Percentiles rank a stretch among this genome's conserved stretches.
Evolutionary conservation across 2,797 vertebrate species (phyloP).

Genomic region (Enteromius anoplus): DNA sequence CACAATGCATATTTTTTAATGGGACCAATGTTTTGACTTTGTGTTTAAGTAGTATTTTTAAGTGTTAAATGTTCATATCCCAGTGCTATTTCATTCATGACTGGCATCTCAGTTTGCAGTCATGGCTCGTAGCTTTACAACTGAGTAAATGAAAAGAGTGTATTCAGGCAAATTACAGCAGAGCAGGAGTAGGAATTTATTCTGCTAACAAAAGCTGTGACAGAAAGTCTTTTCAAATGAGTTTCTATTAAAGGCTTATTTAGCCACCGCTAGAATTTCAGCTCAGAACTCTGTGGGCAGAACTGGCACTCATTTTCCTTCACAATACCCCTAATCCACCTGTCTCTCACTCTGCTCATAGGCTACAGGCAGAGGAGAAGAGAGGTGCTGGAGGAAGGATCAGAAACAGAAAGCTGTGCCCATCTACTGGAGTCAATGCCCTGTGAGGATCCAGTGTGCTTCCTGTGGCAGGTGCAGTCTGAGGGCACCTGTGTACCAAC

Average conservation of each 20-base stretch:
- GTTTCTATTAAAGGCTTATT: constrained; percentile 26
- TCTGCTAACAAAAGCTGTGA: constrained; percentile 37
- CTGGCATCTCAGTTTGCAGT: neutral
- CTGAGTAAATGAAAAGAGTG: constrained; percentile 30
- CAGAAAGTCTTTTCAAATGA: constrained; percentile 34
- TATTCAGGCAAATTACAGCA: constrained; percentile 34
- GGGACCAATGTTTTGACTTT: neutral
- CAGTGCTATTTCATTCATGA: neutral
- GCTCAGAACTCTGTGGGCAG: constrained; percentile 21
- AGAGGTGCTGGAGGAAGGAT: constrained; percentile 77
- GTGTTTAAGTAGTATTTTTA: neutral
- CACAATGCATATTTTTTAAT: neutral
- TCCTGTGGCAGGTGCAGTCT: constrained; percentile 77
- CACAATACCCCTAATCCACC: constrained; percentile 5
- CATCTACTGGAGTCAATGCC: constrained; percentile 87
- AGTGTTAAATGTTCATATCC: neutral
- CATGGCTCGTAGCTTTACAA: constrained; percentile 20
- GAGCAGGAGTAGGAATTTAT: constrained; percentile 25
- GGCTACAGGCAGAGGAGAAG: constrained; percentile 88
- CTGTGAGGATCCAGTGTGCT: constrained; percentile 88
- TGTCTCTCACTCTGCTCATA: constrained; percentile 61
- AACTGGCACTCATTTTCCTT: constrained; percentile 34
- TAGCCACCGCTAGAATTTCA: constrained; percentile 27
- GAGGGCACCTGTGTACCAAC: constrained; percentile 78
- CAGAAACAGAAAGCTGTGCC: constrained; percentile 77